Evolutionary conservation across 2,888 invertebrate genomes (phyloP).

Genomic region (Tenthredo notha): DNA sequence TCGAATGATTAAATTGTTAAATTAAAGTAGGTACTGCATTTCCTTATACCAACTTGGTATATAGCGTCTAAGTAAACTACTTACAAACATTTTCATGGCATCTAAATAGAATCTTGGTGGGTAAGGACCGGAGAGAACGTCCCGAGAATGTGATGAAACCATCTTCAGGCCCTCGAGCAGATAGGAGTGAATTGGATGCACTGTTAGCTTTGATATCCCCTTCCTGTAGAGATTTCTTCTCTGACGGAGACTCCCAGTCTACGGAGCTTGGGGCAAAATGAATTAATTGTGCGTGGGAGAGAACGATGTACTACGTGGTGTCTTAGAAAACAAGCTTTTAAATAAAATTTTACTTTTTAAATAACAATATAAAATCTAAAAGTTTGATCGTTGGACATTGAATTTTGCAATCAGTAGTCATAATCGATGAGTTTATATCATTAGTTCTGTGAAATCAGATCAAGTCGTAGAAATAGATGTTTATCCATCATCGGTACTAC

Average conservation of each 20-base stretch:
- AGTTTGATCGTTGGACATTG: not conserved
- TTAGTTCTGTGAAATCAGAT: constrained; percentile 1
- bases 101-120: constrained; percentile 44
- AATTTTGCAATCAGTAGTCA: not conserved
- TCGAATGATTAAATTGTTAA: constrained; percentile 13
- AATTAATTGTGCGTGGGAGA: constrained; percentile 38
- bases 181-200: constrained; percentile 59
- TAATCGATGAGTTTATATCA: constrained; percentile 9
- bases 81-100: constrained; percentile 4
- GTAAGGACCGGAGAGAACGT: constrained; percentile 7
- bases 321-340: not conserved
- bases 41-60: constrained; percentile 4
- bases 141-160: constrained; percentile 44
- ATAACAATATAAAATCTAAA: not conserved
- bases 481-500: constrained; percentile 39
- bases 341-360: not conserved
- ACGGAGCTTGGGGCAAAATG: constrained; percentile 36
- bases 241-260: constrained; percentile 37
- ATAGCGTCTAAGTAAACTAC: constrained; percentile 11
- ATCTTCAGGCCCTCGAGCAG: constrained; percentile 51
- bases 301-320: not conserved
- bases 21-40: not conserved
- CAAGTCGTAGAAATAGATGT: not conserved
- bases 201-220: constrained; percentile 58
- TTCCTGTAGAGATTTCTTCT: constrained; percentile 36